Conservation (phyloP, 2,797 vertebrate species). For the Tokudaia tokunoshimensis region DNA sequence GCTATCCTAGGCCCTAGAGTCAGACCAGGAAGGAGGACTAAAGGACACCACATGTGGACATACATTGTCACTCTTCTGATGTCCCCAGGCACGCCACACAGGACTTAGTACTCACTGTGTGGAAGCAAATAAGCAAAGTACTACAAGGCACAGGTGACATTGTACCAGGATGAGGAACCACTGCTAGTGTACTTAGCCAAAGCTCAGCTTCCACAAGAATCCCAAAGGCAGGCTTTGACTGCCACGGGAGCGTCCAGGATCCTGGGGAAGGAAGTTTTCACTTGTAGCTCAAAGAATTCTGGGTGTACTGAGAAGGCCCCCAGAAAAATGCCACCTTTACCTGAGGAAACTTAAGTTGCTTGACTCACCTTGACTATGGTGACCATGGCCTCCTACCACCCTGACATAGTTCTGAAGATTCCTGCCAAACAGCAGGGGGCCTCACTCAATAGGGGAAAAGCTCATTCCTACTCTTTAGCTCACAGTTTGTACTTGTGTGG, state of each 20-base stretch:
- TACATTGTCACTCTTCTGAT: background rate
- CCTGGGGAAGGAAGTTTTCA: background rate
- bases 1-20: background rate
- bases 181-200: background rate
- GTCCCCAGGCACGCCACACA: background rate
- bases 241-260: background rate
- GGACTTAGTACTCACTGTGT: background rate
- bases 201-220: background rate
- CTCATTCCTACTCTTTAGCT: slow-evolving; percentile 37
- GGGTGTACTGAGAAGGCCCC: background rate
- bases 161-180: background rate
- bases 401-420: background rate
- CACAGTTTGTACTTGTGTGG: background rate
- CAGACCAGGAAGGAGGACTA: background rate
- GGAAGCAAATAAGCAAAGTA: background rate
- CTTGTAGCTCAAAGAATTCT: background rate
- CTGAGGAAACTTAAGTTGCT: background rate
- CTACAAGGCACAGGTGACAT: accelerated
- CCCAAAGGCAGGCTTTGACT: background rate
- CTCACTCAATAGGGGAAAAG: background rate
- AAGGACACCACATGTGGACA: background rate
- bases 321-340: background rate
- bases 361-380: background rate
- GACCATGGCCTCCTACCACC: background rate
- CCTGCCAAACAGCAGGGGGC: slow-evolving; percentile 56